Percentiles rank a stretch among this genome's conserved stretches.
Conservation (phyloP, 64 coral and sea anemone genomes). For the Pachyseris speciosa region DNA sequence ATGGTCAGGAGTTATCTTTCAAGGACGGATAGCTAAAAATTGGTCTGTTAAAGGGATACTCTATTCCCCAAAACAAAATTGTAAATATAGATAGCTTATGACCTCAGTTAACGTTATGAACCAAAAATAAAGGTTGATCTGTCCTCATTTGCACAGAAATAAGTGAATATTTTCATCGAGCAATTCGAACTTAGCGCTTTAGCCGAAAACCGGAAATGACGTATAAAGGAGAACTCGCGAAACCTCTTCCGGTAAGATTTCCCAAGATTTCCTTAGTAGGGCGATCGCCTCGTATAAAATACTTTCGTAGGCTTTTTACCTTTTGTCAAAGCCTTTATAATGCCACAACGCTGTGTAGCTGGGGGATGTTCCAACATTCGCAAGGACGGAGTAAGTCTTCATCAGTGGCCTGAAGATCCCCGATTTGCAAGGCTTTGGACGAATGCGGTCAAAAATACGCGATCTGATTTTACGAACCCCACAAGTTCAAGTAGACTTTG, state of each 20-base stretch:
- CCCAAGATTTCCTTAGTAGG: neutral
- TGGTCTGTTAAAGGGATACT: constrained; percentile 30
- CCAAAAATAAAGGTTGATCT: neutral
- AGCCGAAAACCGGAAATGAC: constrained; percentile 13
- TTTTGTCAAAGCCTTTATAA: neutral
- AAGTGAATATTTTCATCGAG: neutral
- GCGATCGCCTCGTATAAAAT: neutral
- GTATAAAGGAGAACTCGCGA: constrained; percentile 26
- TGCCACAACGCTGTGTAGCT: constrained; percentile 49
- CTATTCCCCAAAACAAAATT: constrained; percentile 7
- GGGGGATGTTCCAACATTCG: constrained; percentile 56
- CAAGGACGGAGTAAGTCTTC: constrained; percentile 50
- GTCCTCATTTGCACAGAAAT: constrained; percentile 3
- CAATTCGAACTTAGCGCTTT: neutral
- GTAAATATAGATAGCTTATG: neutral
- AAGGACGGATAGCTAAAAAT: too few species aligned
- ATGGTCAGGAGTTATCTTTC: too few species aligned
- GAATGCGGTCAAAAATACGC: constrained; percentile 48
- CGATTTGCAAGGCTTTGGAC: constrained; percentile 21
- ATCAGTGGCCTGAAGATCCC: constrained; percentile 9
- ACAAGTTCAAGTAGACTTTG: constrained; percentile 54
- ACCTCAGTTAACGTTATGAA: neutral
- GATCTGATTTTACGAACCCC: constrained; percentile 31
- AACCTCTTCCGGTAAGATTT: neutral
- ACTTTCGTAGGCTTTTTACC: neutral